Conservation (phyloP, 2,888 invertebrate species). For the Drosophila sordidula region DNA sequence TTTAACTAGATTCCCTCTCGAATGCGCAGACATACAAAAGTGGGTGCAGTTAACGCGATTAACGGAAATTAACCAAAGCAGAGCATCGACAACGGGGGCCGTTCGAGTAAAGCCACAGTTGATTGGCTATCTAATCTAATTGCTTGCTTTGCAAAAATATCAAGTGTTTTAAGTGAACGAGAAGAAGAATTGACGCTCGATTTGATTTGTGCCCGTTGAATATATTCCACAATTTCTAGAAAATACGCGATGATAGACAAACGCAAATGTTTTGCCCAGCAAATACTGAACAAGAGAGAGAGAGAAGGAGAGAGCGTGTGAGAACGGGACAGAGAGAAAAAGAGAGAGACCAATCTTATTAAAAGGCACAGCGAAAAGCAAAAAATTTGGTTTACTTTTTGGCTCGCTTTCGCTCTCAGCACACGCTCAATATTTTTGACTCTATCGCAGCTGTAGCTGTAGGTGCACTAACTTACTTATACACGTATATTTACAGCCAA, state of each 20-base stretch:
- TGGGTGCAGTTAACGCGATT: slow-evolving; percentile 35
- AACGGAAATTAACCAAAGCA: slow-evolving; percentile 53
- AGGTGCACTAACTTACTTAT: slow-evolving; percentile 37
- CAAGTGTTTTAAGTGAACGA: slow-evolving; percentile 49
- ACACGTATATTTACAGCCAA: slow-evolving; percentile 1
- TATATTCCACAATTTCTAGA: slow-evolving; percentile 72
- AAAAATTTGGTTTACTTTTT: slow-evolving; percentile 36
- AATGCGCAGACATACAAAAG: no score
- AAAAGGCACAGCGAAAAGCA: slow-evolving; percentile 16
- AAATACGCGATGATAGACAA: slow-evolving; percentile 53
- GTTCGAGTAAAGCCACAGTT: slow-evolving; percentile 30
- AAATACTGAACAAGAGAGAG: neutral
- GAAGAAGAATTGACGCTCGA: slow-evolving; percentile 30
- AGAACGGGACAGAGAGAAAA: slow-evolving; percentile 4
- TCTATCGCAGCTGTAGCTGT: slow-evolving; percentile 43
- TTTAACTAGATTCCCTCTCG: neutral
- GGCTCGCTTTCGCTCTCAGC: slow-evolving; percentile 28
- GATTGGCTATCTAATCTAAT: slow-evolving; percentile 62
- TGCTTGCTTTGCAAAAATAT: slow-evolving; percentile 47
- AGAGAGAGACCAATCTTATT: slow-evolving; percentile 5
- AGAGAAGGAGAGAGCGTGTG: neutral
- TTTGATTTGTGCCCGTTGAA: slow-evolving; percentile 42
- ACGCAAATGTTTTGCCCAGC: slow-evolving; percentile 51
- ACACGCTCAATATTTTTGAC: slow-evolving; percentile 23
- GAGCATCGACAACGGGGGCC: slow-evolving; percentile 6